Evolutionary conservation across 2,113 vertebrate species (phyloP), one percentile per base, ranked within the genome.

Genomic region (Platichthys flesus): DNA sequence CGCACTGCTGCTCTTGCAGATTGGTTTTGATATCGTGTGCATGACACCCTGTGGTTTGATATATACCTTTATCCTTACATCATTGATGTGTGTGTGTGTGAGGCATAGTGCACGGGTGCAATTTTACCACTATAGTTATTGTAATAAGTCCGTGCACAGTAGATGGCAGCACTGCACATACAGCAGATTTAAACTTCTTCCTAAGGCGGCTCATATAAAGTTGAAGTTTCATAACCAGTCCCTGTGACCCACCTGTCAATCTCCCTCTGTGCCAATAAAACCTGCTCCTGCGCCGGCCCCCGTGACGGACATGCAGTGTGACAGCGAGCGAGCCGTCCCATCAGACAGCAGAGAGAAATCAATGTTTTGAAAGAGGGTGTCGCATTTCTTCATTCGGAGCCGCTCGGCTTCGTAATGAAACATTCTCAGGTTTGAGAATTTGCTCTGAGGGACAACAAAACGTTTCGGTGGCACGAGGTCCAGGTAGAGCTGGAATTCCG

Each of bases 301-400:
- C 47, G 56, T 35, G 72, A 71, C 31, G 73, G 63, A 83, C 60
- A 75, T 72, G 72, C 75, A 86, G 69, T 61, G 78, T 76, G 73
- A 76, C 80, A 69, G 61, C 71, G 59, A 76, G 55, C 67, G 74
- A 82, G 76, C 47, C 63, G 69, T 62, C 35, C n/a, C 24, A 52
- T 72, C 82, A 63, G 55, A 62, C 21, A 59, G 51, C 66, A 24
- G 21, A 60, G 24, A 54, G 20, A 55, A 84, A 81, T 76, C 71
- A 31, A 87, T 87, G 79, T 72, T 79, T 75, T 65, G 59, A 51
- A 67, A 75, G 14, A 66, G 56, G 3, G 40, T 57, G 64, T 69
- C 66, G 63, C 40, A 52, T 67, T 23, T 51, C 21, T 61, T 78
- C 49, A 26, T 70, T 76, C 71, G 5, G 18, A 72, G 26, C 31